phyloP scores from a whole-genome alignment of 1,140 invertebrate species.

The Drosophila littoralis region DNA sequence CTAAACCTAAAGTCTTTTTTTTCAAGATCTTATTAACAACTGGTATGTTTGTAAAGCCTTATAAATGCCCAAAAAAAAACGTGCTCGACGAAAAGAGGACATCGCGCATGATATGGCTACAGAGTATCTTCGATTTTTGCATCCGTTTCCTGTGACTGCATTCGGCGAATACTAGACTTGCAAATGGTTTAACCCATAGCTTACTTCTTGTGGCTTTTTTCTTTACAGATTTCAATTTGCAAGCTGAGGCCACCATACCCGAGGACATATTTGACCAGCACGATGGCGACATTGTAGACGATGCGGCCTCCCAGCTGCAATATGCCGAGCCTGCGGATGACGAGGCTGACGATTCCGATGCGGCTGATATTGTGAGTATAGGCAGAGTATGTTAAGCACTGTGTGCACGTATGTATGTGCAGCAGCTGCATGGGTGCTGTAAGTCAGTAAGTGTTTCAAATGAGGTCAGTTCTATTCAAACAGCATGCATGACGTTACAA shows the following conservation, averaged over 20 bases:
- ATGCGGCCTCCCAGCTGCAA: constrained; percentile 46
- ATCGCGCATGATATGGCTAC: too few species aligned
- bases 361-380: constrained; percentile 78
- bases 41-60: too few species aligned
- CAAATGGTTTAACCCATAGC: neutral
- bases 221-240: constrained; percentile 78
- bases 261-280: constrained; percentile 83
- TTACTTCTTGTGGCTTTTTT: constrained; percentile 12
- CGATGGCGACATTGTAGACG: constrained; percentile 60
- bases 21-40: too few species aligned
- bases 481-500: constrained; percentile 7
- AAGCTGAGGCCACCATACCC: constrained; percentile 77
- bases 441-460: constrained; percentile 57
- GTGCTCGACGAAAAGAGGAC: too few species aligned
- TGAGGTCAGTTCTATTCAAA: constrained; percentile 68
- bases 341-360: constrained; percentile 61
- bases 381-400: neutral
- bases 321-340: constrained; percentile 41
- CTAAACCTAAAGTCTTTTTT: too few species aligned
- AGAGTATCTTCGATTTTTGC: too few species aligned
- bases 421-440: constrained; percentile 5
- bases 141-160: neutral
- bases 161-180: neutral
- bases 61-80: too few species aligned
- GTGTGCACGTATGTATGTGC: neutral